A percentile compares a stretch with the other conserved stretches of the same genome.
Conservation (phyloP, 2,888 invertebrate species). For the Clunio marinus region DNA sequence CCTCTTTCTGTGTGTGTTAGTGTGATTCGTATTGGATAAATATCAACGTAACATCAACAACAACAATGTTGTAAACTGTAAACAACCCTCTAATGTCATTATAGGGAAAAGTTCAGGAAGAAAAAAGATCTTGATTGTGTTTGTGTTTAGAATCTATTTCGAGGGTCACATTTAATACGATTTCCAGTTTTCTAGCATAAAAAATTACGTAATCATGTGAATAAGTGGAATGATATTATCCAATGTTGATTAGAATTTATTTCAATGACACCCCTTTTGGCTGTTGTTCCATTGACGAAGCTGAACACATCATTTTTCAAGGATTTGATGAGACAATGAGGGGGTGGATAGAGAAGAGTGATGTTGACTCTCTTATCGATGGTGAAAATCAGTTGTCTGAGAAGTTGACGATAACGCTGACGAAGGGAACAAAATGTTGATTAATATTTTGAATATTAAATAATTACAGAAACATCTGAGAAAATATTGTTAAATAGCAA, state of each 20-base stretch:
- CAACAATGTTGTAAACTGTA: constrained; percentile 8
- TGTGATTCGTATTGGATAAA: background rate
- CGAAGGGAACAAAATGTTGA: too few relatives aligned
- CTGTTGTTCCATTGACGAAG: too few relatives aligned
- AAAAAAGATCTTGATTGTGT: background rate
- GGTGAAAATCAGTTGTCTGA: too few relatives aligned
- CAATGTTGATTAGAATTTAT: constrained; percentile 31
- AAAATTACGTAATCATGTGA: constrained; percentile 35
- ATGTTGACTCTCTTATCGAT: background rate
- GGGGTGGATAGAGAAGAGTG: too few relatives aligned
- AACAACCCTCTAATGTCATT: constrained; percentile 21
- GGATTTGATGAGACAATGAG: too few relatives aligned
- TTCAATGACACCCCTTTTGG: too few relatives aligned
- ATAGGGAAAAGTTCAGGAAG: background rate
- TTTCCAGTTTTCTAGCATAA: background rate
- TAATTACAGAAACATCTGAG: too few relatives aligned
- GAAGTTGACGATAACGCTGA: too few relatives aligned
- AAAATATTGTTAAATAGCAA: too few relatives aligned
- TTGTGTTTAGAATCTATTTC: background rate
- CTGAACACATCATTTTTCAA: background rate
- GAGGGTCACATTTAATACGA: background rate
- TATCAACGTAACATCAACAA: background rate
- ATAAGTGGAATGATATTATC: constrained; percentile 25
- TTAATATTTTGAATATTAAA: too few relatives aligned
- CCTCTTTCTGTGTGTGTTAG: background rate